These are phyloP conservation scores for Diplodus puntazzo DNA, from an alignment of 2,797 vertebrate species.

Conservation along the genomic window DNA sequence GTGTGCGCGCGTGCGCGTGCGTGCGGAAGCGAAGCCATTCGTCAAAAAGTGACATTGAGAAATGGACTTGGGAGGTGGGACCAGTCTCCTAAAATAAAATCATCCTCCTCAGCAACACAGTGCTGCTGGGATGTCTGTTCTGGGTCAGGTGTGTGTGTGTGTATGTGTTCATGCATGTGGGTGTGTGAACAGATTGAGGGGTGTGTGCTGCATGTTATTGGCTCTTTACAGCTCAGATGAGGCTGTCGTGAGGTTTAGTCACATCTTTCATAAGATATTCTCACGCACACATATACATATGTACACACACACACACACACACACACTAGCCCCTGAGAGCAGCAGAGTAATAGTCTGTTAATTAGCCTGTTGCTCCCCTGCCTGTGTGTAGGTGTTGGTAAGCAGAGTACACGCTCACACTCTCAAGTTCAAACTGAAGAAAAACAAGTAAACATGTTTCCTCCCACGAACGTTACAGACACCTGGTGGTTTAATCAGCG, in stretches of 20 bases:
- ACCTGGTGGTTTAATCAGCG: conserved; percentile 49
- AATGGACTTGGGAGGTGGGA: conserved; percentile 47
- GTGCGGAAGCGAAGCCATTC: conserved; percentile 27
- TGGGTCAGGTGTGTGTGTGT: conserved; percentile 37
- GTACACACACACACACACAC: not conserved
- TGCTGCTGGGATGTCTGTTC: conserved; percentile 42
- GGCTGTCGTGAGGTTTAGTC: conserved; percentile 63
- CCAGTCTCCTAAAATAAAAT: conserved; percentile 53
- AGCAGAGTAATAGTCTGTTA: conserved; percentile 72
- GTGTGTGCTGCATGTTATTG: conserved; percentile 41
- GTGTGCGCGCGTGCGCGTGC: no score
- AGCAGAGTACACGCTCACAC: conserved; percentile 41
- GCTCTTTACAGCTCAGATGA: conserved; percentile 46
- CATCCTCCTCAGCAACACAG: conserved; percentile 32
- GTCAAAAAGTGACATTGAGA: conserved; percentile 59
- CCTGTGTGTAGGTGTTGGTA: conserved; percentile 56
- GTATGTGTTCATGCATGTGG: not conserved
- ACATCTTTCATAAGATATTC: conserved; percentile 63
- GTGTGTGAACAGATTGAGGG: conserved; percentile 52
- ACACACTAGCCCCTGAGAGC: conserved; percentile 49
- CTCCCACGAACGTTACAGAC: conserved; percentile 44
- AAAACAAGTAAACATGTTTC: conserved; percentile 72
- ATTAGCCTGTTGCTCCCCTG: conserved; percentile 74
- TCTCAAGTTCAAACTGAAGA: conserved; percentile 45
- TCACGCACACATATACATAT: not conserved